Evolutionary conservation across 2,113 vertebrate species (phyloP), one percentile per base, ranked within the genome.

Genomic region (Ramphastos sulfuratus): DNA sequence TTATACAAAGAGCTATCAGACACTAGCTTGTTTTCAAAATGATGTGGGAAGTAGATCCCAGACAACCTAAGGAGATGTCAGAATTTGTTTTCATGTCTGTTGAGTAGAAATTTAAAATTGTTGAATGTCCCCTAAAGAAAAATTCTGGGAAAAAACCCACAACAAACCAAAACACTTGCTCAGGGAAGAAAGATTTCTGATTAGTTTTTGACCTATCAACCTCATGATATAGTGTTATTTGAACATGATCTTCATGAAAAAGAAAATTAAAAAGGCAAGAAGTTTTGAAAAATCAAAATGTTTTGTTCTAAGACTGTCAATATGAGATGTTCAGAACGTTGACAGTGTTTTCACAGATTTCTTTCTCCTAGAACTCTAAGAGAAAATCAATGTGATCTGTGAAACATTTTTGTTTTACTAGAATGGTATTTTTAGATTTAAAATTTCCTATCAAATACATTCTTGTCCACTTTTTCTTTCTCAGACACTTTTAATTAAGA

Each of bases 71-170:
- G 10, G 30, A 46, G 10, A 76, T 63, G 64, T 81, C 12, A 76
- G 59, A 69, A 60, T 73, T 67, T 64, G 17, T 10, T 12, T 54
- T 83, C 1, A 30, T 54, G 61, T 75, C 20, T 83, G 4, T 18
- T 61, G 39, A 61, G 58, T 2, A 27, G 5, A 61, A 82, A 65
- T 39, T 3, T 50, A 42, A 59, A 50, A 30, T 3, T 25, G 2
- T 56, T 13, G 75, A 71, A 72, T n/a, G 3, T 23, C 4, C 11
- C 10, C 21, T 65, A 23, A 61, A 64, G 5, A 56, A 75, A 73
- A 69, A 65, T n/a, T 27, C 10, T 67, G 19, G 13, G 2, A 18
- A 33, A 56, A 77, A 28, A 0, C 0, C 1, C 15, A 65, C 30
- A 75, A 24, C 6, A 52, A 71, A 46, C 1, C 14, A 67, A 67